phyloP scores from a whole-genome alignment of 2,797 vertebrate genomes.

The Tarsius wallacei region DNA sequence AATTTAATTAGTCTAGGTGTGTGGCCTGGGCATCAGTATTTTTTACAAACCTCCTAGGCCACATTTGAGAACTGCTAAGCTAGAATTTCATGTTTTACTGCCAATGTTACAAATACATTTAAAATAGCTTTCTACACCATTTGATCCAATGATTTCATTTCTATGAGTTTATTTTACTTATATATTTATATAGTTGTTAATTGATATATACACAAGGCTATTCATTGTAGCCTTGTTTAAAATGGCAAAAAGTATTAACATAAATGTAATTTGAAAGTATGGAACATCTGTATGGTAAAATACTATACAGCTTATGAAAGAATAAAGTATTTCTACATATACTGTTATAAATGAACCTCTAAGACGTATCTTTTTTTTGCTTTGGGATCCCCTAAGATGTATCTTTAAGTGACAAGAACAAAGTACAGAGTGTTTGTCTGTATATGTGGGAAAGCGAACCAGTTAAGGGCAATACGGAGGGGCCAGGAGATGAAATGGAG shows the following conservation, averaged over 20 bases:
- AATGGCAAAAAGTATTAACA: neutral
- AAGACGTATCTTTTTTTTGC: conserved; percentile 36
- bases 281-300: neutral
- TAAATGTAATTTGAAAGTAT: conserved; percentile 18
- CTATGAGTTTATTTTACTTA: conserved; percentile 39
- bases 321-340: conserved; percentile 8
- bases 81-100: conserved; percentile 47
- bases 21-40: conserved; percentile 4
- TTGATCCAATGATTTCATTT: conserved; percentile 66
- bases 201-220: conserved; percentile 4
- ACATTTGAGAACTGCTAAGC: conserved; percentile 42
- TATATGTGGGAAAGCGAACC: neutral
- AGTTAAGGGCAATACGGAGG: neutral
- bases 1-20: conserved; percentile 18
- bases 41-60: neutral
- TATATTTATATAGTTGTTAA: neutral
- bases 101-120: neutral
- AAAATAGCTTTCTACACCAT: conserved; percentile 19
- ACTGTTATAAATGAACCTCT: neutral
- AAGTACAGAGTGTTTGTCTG: neutral
- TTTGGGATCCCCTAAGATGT: conserved; percentile 15
- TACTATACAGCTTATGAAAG: neutral
- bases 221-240: conserved; percentile 47
- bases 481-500: neutral
- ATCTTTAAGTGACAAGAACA: conserved; percentile 29